Evolutionary conservation across 2,888 invertebrate species (phyloP).

Genomic region (Caenorhabditis sinica): DNA sequence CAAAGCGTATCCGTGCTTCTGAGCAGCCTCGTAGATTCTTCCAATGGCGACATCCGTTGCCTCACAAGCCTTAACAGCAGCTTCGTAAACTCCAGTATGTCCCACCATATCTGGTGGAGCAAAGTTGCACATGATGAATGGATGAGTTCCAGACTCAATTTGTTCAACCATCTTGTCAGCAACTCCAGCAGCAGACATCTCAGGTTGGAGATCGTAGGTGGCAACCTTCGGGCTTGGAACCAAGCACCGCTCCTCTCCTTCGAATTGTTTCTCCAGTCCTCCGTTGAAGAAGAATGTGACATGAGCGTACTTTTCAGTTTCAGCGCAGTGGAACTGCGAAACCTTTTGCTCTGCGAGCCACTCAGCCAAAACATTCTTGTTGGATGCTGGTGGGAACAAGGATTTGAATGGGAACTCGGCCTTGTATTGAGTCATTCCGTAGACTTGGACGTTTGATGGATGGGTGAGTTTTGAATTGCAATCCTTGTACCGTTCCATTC

Average conservation of each 20-base stretch:
- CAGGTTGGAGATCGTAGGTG: conserved; percentile 85
- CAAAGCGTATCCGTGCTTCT: conserved; percentile 71
- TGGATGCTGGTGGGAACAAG: conserved; percentile 84
- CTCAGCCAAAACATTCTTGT: conserved; percentile 85
- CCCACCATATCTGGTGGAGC: conserved; percentile 86
- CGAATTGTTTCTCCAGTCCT: conserved; percentile 84
- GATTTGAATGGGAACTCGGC: conserved; percentile 84
- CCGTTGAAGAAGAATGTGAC: conserved; percentile 86
- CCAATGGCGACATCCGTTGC: conserved; percentile 84
- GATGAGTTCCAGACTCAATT: conserved; percentile 81
- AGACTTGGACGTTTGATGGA: conserved; percentile 73
- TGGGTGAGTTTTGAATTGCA: conserved; percentile 77
- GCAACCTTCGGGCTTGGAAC: conserved; percentile 85
- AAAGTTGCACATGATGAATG: conserved; percentile 85
- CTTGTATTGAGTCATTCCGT: conserved; percentile 85
- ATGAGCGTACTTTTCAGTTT: conserved; percentile 84
- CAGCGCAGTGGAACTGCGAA: conserved; percentile 85
- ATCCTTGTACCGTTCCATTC: conserved; percentile 81
- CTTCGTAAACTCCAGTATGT: conserved; percentile 84
- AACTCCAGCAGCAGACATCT: conserved; percentile 84
- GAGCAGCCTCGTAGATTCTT: conserved; percentile 84
- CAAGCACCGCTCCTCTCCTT: conserved; percentile 84
- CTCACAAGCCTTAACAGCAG: conserved; percentile 74
- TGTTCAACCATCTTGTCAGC: conserved; percentile 84
- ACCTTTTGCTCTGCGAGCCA: conserved; percentile 84